Evolutionary conservation across 2,113 vertebrate genomes (phyloP).

Genomic region (Alces alces): DNA sequence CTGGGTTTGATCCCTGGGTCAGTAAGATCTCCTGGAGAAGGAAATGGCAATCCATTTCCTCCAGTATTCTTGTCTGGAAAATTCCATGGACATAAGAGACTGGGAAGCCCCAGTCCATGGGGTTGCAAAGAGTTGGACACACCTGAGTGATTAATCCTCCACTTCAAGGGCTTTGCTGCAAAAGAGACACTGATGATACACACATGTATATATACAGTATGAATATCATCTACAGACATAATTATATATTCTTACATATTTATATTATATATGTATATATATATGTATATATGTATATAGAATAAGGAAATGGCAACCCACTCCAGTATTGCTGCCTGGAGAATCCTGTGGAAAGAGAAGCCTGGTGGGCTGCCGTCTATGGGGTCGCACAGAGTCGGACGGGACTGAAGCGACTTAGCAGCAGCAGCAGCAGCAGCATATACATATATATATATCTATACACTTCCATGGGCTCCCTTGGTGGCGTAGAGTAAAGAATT

Average conservation of each 20-base stretch:
- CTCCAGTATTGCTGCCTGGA: neutral
- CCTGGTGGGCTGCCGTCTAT: neutral
- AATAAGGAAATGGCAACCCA: neutral
- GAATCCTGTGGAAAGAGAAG: neutral
- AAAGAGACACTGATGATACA: neutral
- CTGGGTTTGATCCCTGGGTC: neutral
- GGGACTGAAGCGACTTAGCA: accelerated
- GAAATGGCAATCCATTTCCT: neutral
- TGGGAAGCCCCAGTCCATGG: neutral
- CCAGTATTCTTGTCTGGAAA: neutral
- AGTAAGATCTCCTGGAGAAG: neutral
- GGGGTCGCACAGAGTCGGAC: neutral
- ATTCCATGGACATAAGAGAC: neutral
- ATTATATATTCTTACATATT: neutral
- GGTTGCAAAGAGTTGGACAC: neutral
- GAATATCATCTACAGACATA: neutral
- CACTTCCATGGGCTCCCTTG: no score
- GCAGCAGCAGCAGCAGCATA: no score
- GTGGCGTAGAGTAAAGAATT: no score
- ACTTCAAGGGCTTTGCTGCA: neutral
- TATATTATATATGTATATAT: no score
- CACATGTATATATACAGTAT: neutral
- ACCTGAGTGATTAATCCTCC: neutral
- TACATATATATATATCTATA: neutral
- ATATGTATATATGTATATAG: neutral